These are phyloP conservation scores for Ooceraea biroi DNA, from an alignment of 1,140 invertebrate species.

Conservation along the genomic window DNA sequence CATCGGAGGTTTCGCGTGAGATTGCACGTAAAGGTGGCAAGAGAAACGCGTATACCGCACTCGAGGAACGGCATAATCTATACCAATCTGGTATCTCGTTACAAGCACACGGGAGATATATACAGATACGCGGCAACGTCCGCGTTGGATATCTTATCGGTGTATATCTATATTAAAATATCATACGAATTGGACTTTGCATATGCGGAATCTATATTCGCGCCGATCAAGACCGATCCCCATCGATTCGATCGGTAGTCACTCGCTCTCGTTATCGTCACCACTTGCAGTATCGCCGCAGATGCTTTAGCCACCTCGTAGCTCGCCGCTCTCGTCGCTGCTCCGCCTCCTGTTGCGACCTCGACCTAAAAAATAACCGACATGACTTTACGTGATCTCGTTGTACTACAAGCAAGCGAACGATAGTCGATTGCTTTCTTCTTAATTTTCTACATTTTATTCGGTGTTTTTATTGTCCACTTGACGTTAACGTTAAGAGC, in stretches of 20 bases:
- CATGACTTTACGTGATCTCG: slow-evolving; percentile 45
- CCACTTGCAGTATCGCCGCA: slow-evolving; percentile 44
- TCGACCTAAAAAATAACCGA: slow-evolving; percentile 78
- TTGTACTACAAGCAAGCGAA: background rate
- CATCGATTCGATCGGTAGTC: slow-evolving; percentile 21
- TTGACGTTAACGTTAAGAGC: background rate
- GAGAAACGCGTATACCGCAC: background rate
- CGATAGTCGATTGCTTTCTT: background rate
- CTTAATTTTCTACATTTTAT: background rate
- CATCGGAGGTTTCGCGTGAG: background rate
- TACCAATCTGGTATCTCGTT: background rate
- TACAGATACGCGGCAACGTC: background rate
- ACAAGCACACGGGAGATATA: background rate
- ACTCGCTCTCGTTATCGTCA: slow-evolving; percentile 11
- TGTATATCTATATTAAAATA: background rate
- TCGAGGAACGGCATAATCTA: background rate
- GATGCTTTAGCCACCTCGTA: slow-evolving; percentile 74
- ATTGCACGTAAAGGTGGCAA: background rate
- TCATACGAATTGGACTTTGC: background rate
- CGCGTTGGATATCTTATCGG: slow-evolving; percentile 3
- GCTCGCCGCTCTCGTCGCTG: slow-evolving; percentile 77
- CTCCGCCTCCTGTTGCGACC: slow-evolving; percentile 80
- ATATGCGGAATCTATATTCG: slow-evolving; percentile 2
- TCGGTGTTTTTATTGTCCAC: background rate
- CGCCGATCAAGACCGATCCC: background rate